phyloP scores from a whole-genome alignment of 2,888 invertebrate genomes.

The Gibbula magus region DNA sequence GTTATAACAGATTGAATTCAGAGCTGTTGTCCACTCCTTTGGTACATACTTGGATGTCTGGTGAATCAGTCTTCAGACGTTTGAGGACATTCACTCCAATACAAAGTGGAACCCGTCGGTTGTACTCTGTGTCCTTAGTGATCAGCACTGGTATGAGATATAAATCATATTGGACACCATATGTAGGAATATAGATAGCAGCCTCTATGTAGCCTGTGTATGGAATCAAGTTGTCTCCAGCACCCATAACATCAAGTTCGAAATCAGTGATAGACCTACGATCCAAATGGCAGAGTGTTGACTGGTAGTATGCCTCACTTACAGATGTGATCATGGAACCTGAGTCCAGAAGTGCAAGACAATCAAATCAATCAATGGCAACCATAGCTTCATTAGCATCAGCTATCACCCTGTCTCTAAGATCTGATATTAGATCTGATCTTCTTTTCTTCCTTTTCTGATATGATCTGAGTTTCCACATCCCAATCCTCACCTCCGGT shows the following conservation, averaged over 20 bases:
- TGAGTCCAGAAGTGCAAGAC: not conserved
- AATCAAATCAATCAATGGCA: not conserved
- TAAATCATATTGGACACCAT: too few relatives aligned
- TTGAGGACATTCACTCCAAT: too few relatives aligned
- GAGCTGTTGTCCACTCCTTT: too few relatives aligned
- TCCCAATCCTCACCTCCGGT: too few relatives aligned
- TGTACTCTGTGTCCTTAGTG: not conserved
- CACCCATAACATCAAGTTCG: too few relatives aligned
- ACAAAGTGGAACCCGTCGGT: not conserved
- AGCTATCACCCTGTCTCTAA: not conserved
- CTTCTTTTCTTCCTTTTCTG: too few relatives aligned
- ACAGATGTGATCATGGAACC: not conserved
- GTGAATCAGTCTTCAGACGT: too few relatives aligned
- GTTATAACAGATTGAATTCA: too few relatives aligned
- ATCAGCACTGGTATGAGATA: not conserved
- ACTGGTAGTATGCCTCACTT: not conserved
- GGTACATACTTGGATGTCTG: too few relatives aligned
- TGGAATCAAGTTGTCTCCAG: not conserved
- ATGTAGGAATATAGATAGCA: not conserved
- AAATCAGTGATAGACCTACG: not conserved
- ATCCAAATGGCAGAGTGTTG: not conserved
- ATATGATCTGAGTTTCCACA: too few relatives aligned
- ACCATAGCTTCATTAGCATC: not conserved
- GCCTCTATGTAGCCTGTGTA: not conserved
- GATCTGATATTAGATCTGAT: not conserved